These are phyloP conservation scores for Orius insidiosus DNA, from an alignment of 1,140 invertebrate genomes.

Conservation along the genomic window DNA sequence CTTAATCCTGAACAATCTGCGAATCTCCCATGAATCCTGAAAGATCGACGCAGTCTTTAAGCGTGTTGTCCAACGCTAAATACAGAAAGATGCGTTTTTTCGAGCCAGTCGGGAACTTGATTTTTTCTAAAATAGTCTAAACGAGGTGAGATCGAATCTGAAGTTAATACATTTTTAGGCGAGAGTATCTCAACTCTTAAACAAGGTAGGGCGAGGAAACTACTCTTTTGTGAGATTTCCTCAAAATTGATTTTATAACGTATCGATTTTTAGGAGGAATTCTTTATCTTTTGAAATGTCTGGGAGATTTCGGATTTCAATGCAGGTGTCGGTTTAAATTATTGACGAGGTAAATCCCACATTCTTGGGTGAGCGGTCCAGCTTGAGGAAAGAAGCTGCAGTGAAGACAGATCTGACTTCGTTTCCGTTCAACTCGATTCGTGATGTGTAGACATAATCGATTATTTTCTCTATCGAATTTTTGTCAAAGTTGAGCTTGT, in stretches of 20 bases:
- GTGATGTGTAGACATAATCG: conserved; percentile 63
- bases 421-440: conserved; percentile 34
- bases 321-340: conserved; percentile 49
- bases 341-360: conserved; percentile 47
- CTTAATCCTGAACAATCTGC: conserved; percentile 65
- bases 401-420: conserved; percentile 55
- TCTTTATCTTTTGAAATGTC: conserved; percentile 42
- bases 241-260: conserved; percentile 30
- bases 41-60: conserved; percentile 63
- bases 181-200: conserved; percentile 47
- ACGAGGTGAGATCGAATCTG: conserved; percentile 43
- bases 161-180: conserved; percentile 36
- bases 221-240: too few relatives aligned
- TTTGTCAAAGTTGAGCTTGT: conserved; percentile 48
- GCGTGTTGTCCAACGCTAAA: conserved; percentile 49
- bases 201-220: conserved; percentile 38
- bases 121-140: conserved; percentile 40
- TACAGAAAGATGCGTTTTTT: conserved; percentile 58
- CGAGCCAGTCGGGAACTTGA: background rate
- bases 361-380: conserved; percentile 52
- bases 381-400: conserved; percentile 52
- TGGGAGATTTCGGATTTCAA: conserved; percentile 47
- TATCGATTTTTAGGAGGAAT: conserved; percentile 43
- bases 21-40: conserved; percentile 46
- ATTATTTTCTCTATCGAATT: conserved; percentile 51